Evolutionary conservation across 2,888 invertebrate species (phyloP), one percentile per base, ranked within the genome.

Genomic region (Galerucella nymphaeae): DNA sequence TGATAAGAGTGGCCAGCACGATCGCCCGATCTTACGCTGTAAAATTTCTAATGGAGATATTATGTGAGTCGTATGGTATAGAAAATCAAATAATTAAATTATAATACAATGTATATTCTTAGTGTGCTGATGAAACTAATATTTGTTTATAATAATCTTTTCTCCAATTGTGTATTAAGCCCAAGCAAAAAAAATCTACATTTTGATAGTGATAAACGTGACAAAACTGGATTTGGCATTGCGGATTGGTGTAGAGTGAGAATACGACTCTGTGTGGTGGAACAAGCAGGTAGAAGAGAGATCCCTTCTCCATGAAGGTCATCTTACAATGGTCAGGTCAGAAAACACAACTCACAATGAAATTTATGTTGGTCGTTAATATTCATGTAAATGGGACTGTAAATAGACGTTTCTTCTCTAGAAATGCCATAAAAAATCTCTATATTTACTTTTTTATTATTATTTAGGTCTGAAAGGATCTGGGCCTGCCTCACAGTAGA

Each of bases 321-420:
- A 79, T 70, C 66, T 72, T 73, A 80, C 80, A 80, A 80, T 80
- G 76, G 78, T 71, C 78, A 80, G 80, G 80, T 80, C 80, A 79
- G 80, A 80, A 80, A 78, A 79, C 75, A 77, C 74, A 68, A 73
- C 74, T 76, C 76, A 76, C 75, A 77, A 77, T 78, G 71, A 79
- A 81, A 81, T 82, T 80, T 81, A 80, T 81, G 80, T 79, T 73
- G 75, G 79, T 80, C 80, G 79, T 80, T 81, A 80, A 80, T 79
- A 81, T 82, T 82, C 81, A 79, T 75, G 77, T 76, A 80, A 78
- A 78, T 75, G 75, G 77, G 73, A 77, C 76, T 77, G 80, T 80
- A 80, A 80, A 80, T 79, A 80, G 78, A 79, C 72, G 71, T 78
- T 77, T 77, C 76, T 78, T 73, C 76, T 77, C 77, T 77, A 75